phyloP scores from a whole-genome alignment of 2,797 vertebrate genomes.

The Sylvilagus floridanus region DNA sequence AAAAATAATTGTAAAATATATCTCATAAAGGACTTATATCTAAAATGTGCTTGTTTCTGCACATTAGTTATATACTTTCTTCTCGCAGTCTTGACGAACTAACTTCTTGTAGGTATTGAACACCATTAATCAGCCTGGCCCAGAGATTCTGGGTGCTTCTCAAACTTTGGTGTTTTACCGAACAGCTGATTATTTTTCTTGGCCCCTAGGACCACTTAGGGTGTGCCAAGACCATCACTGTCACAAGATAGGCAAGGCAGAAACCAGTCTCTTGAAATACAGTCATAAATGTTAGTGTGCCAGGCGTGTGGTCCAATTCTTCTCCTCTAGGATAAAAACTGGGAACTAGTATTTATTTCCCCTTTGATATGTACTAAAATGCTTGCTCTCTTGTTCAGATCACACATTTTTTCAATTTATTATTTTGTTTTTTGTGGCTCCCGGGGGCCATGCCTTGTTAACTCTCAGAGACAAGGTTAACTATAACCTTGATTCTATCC shows the following conservation, averaged over 20 bases:
- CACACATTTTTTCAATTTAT: not conserved
- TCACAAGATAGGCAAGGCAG: not conserved
- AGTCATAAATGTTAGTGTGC: not conserved
- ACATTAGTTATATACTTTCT: not conserved
- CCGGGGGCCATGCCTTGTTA: not conserved
- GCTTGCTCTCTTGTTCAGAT: not conserved
- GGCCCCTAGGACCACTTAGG: not conserved
- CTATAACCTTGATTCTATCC: not conserved
- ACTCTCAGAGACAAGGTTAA: not conserved
- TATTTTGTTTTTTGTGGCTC: not conserved
- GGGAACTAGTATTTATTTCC: not conserved
- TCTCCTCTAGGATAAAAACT: not conserved
- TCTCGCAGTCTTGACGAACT: not conserved
- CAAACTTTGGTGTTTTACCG: no score
- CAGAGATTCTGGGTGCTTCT: no score
- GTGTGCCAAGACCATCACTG: not conserved
- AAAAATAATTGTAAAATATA: conserved; percentile 8
- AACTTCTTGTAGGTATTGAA: not conserved
- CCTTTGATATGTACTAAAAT: not conserved
- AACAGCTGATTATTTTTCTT: not conserved
- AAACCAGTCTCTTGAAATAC: not conserved
- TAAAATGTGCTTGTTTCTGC: not conserved
- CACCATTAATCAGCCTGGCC: not conserved
- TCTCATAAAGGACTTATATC: not conserved
- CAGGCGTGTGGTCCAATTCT: not conserved